Percentiles rank a stretch among this genome's conserved stretches.
Conservation (phyloP, 2,888 invertebrate species). For the Belgica antarctica region DNA sequence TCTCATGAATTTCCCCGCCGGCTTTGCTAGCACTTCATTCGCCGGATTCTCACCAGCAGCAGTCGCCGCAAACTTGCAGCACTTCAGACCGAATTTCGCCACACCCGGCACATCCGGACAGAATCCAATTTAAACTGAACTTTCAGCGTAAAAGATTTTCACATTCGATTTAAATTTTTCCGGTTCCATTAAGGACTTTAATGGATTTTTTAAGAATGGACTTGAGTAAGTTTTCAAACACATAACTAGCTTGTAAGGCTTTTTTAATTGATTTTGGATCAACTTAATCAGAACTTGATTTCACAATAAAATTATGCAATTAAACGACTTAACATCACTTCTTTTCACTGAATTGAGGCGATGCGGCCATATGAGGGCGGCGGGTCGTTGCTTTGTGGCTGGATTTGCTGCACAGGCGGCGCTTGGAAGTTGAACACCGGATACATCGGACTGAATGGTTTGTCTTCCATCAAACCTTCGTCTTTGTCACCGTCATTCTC, state of each 20-base stretch:
- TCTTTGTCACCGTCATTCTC: neutral
- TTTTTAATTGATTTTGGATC: too few relatives aligned
- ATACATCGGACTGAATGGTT: conserved; percentile 36
- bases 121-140: conserved; percentile 2
- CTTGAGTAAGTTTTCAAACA: too few relatives aligned
- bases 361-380: conserved; percentile 7
- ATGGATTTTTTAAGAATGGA: too few relatives aligned
- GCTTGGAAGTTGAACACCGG: conserved; percentile 20
- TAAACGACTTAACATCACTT: too few relatives aligned
- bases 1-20: conserved; percentile 80
- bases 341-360: too few relatives aligned
- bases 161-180: neutral
- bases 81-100: conserved; percentile 65
- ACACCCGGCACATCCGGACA: neutral
- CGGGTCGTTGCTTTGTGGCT: neutral
- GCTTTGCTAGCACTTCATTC: conserved; percentile 71
- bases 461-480: conserved; percentile 28
- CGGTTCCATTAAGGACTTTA: too few relatives aligned
- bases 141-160: neutral
- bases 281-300: too few relatives aligned
- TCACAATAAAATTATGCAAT: too few relatives aligned
- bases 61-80: conserved; percentile 80
- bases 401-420: neutral
- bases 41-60: conserved; percentile 65
- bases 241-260: too few relatives aligned